Conservation (phyloP, 2,113 vertebrate species). For the Blennius ocellaris region DNA sequence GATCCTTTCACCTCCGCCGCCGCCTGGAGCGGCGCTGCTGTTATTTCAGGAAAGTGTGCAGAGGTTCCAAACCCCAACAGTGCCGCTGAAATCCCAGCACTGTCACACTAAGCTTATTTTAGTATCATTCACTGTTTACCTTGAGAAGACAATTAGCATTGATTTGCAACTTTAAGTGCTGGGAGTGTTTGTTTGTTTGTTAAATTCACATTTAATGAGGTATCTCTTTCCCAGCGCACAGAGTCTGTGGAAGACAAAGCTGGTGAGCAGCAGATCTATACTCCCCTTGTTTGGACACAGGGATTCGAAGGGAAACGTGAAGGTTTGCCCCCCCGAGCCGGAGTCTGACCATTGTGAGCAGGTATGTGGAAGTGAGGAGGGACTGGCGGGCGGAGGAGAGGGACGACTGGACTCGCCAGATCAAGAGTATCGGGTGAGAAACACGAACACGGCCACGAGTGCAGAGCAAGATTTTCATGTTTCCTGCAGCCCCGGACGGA, state of each 20-base stretch:
- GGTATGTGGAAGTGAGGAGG: slow-evolving; percentile 38
- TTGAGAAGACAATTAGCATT: slow-evolving; percentile 48
- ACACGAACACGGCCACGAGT: slow-evolving; percentile 58
- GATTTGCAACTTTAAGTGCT: slow-evolving; percentile 47
- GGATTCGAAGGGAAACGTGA: slow-evolving; percentile 17
- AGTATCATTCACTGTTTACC: slow-evolving; percentile 48
- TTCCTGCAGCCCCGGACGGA: slow-evolving; percentile 63
- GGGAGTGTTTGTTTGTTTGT: slow-evolving; percentile 24
- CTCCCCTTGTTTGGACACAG: slow-evolving; percentile 21
- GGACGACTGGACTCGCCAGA: slow-evolving; percentile 44
- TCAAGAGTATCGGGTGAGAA: slow-evolving; percentile 74
- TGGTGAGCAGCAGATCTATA: slow-evolving; percentile 4
- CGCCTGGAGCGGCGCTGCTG: slow-evolving; percentile 4
- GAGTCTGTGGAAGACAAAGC: slow-evolving; percentile 15
- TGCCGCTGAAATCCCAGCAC: slow-evolving; percentile 32
- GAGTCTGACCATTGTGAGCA: slow-evolving; percentile 43
- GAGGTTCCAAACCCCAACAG: slow-evolving; percentile 11
- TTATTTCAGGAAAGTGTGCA: slow-evolving; percentile 38
- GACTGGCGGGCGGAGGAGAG: slow-evolving; percentile 36
- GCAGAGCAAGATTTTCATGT: slow-evolving; percentile 71
- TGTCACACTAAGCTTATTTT: slow-evolving; percentile 46
- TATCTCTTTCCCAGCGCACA: slow-evolving; percentile 3
- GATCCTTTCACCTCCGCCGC: slow-evolving; percentile 6
- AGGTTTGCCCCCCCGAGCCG: slow-evolving; percentile 36
- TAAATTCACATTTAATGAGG: slow-evolving; percentile 19